These are phyloP conservation scores for Calycopis cecrops DNA, from an alignment of 1,140 invertebrate species.

Conservation along the genomic window DNA sequence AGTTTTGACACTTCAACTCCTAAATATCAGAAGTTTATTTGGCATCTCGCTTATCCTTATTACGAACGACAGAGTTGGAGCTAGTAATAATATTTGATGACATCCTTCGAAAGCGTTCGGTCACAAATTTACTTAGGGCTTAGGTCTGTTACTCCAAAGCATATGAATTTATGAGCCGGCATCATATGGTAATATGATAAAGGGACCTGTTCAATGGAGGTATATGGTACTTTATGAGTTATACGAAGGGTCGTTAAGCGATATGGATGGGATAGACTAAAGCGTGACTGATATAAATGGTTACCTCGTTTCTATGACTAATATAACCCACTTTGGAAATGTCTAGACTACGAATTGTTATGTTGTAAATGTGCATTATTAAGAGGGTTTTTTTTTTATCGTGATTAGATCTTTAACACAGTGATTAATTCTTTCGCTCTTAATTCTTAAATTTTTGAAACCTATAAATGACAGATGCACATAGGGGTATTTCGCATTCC, in stretches of 20 bases:
- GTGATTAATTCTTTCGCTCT: no score
- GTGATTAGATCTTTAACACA: no score
- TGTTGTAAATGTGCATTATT: no score
- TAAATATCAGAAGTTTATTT: constrained; percentile 1
- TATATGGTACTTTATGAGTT: constrained; percentile 28
- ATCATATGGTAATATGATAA: constrained; percentile 30
- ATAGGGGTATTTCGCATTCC: no score
- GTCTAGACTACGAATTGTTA: no score
- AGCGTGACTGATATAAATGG: no score
- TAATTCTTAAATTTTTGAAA: no score
- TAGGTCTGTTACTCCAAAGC: constrained; percentile 23
- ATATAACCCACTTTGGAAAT: no score
- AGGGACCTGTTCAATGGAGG: constrained; percentile 21
- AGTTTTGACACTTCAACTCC: constrained; percentile 1
- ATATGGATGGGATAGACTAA: no score
- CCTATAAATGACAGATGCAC: no score
- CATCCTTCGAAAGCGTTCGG: constrained; percentile 1
- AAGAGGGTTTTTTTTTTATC: no score
- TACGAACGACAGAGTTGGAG: background rate
- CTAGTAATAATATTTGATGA: background rate
- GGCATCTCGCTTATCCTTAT: background rate
- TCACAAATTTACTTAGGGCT: constrained; percentile 30
- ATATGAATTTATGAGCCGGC: constrained; percentile 29
- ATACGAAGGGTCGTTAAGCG: constrained; percentile 8
- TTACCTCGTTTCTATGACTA: no score